phyloP scores from a whole-genome alignment of 1,140 invertebrate species.

The Drosophila burlai region DNA sequence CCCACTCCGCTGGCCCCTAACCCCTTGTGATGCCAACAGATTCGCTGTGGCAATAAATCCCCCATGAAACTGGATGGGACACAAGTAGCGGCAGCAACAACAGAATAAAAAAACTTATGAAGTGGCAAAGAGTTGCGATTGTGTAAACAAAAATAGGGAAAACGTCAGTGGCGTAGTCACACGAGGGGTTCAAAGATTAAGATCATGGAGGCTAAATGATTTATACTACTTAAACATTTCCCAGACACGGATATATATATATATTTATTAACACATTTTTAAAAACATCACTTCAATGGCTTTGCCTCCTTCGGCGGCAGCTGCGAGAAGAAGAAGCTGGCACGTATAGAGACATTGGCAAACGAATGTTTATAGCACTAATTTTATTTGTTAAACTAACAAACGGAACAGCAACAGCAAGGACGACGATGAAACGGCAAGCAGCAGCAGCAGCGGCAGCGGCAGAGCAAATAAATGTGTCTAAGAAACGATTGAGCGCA shows the following conservation, averaged over 20 bases:
- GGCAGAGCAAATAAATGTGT: constrained; percentile 72
- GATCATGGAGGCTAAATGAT: constrained; percentile 18
- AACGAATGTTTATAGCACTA: constrained; percentile 79
- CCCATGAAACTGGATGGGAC: constrained; percentile 33
- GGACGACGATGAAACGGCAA: constrained; percentile 16
- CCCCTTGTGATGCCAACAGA: constrained; percentile 17
- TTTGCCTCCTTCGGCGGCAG: background rate
- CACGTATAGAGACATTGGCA: constrained; percentile 46
- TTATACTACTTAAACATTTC: constrained; percentile 4
- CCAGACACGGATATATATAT: background rate
- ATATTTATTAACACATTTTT: constrained; percentile 8
- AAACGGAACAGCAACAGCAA: constrained; percentile 42
- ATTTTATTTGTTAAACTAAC: constrained; percentile 79
- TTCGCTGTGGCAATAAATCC: constrained; percentile 49
- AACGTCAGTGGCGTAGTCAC: constrained; percentile 21
- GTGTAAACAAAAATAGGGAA: constrained; percentile 64
- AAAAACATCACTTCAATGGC: constrained; percentile 16
- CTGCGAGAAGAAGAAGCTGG: background rate
- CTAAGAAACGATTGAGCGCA: constrained; percentile 58
- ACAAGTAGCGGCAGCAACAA: constrained; percentile 19
- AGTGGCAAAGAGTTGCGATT: constrained; percentile 74
- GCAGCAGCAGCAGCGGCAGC: constrained; percentile 16
- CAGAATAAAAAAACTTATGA: constrained; percentile 49
- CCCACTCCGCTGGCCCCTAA: background rate
- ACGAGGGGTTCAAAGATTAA: background rate